Percentiles rank a stretch among this genome's conserved stretches.
Evolutionary conservation across 1,140 invertebrate species (phyloP).

Genomic region (Atta colombica): DNA sequence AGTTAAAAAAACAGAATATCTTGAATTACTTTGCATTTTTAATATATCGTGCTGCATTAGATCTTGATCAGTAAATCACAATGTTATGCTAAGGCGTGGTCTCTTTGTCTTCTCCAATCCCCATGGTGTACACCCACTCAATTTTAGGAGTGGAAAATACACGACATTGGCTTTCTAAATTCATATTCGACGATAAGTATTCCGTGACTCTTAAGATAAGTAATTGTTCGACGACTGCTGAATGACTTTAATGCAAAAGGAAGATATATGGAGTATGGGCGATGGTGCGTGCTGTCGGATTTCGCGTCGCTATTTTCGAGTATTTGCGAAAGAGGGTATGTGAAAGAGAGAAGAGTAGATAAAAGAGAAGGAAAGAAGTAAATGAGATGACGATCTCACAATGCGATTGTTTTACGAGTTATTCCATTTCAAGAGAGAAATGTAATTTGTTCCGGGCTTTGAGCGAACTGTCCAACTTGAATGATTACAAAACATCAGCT

Average conservation of each 20-base stretch:
- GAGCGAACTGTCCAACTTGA: conserved; percentile 55
- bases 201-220: conserved; percentile 68
- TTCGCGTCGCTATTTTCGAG: conserved; percentile 69
- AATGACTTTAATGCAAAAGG: conserved; percentile 7
- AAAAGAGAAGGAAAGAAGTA: not conserved
- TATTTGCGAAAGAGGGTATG: conserved; percentile 53
- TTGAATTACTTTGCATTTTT: not conserved
- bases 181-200: conserved; percentile 70
- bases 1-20: not conserved
- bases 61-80: conserved; percentile 60
- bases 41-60: not conserved
- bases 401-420: conserved; percentile 61
- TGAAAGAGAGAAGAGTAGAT: conserved; percentile 10
- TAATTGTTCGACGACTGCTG: conserved; percentile 58
- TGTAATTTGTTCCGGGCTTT: conserved; percentile 60
- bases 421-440: conserved; percentile 57
- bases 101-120: conserved; percentile 55
- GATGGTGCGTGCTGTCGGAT: conserved; percentile 40
- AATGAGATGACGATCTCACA: conserved; percentile 14
- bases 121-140: not conserved
- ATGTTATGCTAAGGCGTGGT: conserved; percentile 54
- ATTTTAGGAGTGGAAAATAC: conserved; percentile 23
- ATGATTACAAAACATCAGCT: conserved; percentile 61
- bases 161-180: conserved; percentile 45
- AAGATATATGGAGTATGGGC: not conserved